Evolutionary conservation across 1,140 invertebrate genomes (phyloP).

Genomic region (Heliothis virescens): DNA sequence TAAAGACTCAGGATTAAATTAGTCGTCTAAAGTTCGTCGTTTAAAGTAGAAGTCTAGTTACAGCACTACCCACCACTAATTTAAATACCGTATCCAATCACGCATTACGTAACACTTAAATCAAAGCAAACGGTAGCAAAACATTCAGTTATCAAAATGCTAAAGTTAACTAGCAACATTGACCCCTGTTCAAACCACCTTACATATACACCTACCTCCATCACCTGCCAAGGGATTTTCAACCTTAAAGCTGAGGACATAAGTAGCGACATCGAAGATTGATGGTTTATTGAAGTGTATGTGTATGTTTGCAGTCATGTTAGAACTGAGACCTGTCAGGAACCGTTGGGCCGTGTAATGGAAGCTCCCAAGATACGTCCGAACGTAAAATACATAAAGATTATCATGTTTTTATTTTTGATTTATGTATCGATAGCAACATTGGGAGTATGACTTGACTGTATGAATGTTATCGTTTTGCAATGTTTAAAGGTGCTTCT

Average conservation of each 20-base stretch:
- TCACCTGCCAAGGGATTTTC: neutral
- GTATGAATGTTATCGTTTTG: constrained; percentile 25
- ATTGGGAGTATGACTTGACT: neutral
- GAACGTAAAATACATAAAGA: constrained; percentile 13
- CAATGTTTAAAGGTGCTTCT: neutral
- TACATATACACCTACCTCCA: neutral
- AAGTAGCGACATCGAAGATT: neutral
- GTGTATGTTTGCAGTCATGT: neutral
- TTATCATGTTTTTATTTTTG: constrained; percentile 27
- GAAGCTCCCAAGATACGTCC: constrained; percentile 64
- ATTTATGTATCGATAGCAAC: constrained; percentile 18
- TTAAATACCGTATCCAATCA: neutral
- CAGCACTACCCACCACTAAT: neutral
- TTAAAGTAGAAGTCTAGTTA: too few relatives aligned
- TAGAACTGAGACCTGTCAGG: constrained; percentile 50
- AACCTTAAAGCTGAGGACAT: neutral
- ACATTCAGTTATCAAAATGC: constrained; percentile 56
- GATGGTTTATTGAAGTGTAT: neutral
- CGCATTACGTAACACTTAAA: neutral
- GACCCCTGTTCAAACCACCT: constrained; percentile 49
- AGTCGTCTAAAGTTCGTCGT: too few relatives aligned
- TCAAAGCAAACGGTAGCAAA: constrained; percentile 62
- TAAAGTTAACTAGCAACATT: constrained; percentile 60
- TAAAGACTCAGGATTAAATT: too few relatives aligned
- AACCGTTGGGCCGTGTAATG: constrained; percentile 56